phyloP scores from a whole-genome alignment of 2,888 invertebrate species.

The Euplexia lucipara region DNA sequence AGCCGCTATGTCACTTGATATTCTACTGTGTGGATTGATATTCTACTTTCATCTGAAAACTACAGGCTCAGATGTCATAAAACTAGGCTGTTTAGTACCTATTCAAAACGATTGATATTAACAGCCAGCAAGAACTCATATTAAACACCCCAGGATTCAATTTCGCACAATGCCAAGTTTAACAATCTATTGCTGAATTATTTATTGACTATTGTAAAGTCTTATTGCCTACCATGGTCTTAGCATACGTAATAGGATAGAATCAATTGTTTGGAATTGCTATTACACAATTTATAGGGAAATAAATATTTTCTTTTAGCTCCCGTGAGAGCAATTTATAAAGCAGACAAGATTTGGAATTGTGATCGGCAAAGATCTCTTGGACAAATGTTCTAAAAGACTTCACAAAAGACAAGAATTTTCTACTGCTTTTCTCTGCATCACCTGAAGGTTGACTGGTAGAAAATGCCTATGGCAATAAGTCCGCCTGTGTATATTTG shows the following conservation, averaged over 20 bases:
- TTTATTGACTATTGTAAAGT: slow-evolving; percentile 31
- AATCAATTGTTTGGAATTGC: slow-evolving; percentile 5
- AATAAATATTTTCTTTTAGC: slow-evolving; percentile 10
- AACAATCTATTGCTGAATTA: slow-evolving; percentile 20
- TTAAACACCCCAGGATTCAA: slow-evolving; percentile 17
- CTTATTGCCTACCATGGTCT: slow-evolving; percentile 24
- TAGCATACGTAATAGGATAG: slow-evolving; percentile 33
- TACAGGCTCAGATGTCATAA: not conserved
- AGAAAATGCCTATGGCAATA: too few species aligned
- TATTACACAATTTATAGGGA: slow-evolving; percentile 8
- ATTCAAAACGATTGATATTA: not conserved
- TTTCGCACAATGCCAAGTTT: slow-evolving; percentile 28
- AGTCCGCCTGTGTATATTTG: too few species aligned
- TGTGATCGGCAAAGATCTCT: not conserved
- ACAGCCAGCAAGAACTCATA: slow-evolving; percentile 4
- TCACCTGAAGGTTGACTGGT: too few species aligned
- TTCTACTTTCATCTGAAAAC: not conserved
- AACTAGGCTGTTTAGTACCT: not conserved
- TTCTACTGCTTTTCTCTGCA: too few species aligned
- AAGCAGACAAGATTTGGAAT: too few species aligned
- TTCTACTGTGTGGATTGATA: too few species aligned
- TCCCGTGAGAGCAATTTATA: not conserved
- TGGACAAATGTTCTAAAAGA: not conserved
- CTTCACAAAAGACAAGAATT: too few species aligned
- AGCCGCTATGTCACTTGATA: too few species aligned